These are phyloP conservation scores for Volucella bombylans DNA, from an alignment of 2,888 invertebrate species.

Conservation along the genomic window DNA sequence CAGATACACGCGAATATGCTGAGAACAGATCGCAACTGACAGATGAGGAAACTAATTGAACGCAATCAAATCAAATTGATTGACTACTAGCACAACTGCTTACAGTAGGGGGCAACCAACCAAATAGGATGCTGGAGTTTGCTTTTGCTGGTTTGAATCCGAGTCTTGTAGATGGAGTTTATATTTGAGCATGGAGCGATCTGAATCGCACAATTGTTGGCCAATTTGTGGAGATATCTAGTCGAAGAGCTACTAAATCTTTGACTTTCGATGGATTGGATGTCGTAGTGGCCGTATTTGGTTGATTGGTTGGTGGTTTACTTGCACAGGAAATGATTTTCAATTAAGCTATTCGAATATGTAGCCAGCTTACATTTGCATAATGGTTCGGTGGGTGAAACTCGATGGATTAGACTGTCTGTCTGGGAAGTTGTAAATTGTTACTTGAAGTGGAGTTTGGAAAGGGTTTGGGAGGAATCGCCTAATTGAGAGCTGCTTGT, in stretches of 20 bases:
- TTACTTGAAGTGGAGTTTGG: too few species aligned
- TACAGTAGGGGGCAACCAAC: conserved; percentile 16
- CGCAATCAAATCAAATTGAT: conserved; percentile 69
- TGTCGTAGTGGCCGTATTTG: conserved; percentile 50
- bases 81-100: conserved; percentile 51
- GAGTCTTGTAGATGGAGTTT: neutral
- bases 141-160: conserved; percentile 8
- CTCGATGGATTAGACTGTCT: conserved; percentile 37
- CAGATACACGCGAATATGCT: conserved; percentile 32
- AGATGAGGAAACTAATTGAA: conserved; percentile 69
- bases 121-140: conserved; percentile 23
- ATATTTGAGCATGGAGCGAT: conserved; percentile 16
- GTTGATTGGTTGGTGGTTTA: conserved; percentile 15
- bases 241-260: conserved; percentile 45
- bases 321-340: conserved; percentile 62
- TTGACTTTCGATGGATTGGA: conserved; percentile 36
- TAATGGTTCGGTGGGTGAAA: conserved; percentile 46
- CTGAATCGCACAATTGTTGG: conserved; percentile 56
- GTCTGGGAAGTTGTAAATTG: conserved; percentile 11
- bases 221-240: conserved; percentile 61
- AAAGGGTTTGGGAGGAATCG: too few species aligned
- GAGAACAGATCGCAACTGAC: conserved; percentile 46
- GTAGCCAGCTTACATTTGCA: conserved; percentile 40
- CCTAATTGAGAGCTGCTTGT: conserved; percentile 10
- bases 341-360: conserved; percentile 58